Percentiles rank a stretch among this genome's conserved stretches.
These are phyloP conservation scores for Eudasyphora cyanicolor DNA, from an alignment of 2,888 invertebrate genomes.

Conservation along the genomic window DNA sequence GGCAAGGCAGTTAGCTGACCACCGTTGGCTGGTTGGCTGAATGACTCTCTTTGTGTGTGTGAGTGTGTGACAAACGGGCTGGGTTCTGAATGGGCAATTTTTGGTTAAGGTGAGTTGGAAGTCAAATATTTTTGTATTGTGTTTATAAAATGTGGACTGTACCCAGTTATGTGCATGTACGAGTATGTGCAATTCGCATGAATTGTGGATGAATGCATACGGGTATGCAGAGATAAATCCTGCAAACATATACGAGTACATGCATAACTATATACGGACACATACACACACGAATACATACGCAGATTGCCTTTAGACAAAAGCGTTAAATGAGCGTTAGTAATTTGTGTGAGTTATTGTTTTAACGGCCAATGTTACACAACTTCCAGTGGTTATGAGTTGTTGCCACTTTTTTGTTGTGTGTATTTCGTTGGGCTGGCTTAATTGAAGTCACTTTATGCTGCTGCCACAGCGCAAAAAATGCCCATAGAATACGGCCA, in stretches of 20 bases:
- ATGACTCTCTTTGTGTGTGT: conserved; percentile 36
- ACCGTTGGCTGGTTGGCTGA: conserved; percentile 24
- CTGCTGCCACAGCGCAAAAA: no score
- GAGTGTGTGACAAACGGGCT: background rate
- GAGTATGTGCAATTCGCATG: background rate
- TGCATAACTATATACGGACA: conserved; percentile 24
- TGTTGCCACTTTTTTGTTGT: no score
- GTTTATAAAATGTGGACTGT: conserved; percentile 43
- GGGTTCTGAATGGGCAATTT: background rate
- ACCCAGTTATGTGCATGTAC: conserved; percentile 39
- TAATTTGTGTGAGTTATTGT: conserved; percentile 53
- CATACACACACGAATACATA: background rate
- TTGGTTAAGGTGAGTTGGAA: background rate
- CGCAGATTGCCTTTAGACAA: conserved; percentile 57
- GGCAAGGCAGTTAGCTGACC: conserved; percentile 61
- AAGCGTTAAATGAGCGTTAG: conserved; percentile 64
- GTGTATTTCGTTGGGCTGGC: background rate
- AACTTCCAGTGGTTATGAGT: background rate
- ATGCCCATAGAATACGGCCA: no score
- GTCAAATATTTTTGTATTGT: background rate
- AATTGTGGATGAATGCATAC: background rate
- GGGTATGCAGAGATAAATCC: background rate
- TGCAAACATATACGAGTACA: background rate
- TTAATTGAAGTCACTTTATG: background rate
- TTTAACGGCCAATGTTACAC: background rate